A percentile compares a stretch with the other conserved stretches of the same genome.
Conservation (phyloP, 2,113 vertebrate genomes). For the Verasper variegatus region DNA sequence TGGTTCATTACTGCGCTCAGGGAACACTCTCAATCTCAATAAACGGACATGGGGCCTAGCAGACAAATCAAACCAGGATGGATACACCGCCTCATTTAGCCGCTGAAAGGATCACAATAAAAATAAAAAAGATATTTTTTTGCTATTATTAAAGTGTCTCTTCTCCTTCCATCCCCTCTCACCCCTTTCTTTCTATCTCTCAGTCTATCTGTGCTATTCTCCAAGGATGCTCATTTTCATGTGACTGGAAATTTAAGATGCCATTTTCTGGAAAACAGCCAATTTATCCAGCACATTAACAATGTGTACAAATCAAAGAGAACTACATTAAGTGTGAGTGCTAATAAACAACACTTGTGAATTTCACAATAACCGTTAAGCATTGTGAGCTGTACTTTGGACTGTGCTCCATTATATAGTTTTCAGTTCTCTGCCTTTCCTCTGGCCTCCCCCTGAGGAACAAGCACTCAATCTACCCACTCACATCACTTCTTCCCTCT, state of each 20-base stretch:
- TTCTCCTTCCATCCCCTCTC: slow-evolving; percentile 32
- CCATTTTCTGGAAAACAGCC: slow-evolving; percentile 35
- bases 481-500: slow-evolving; percentile 43
- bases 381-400: slow-evolving; percentile 25
- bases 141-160: slow-evolving; percentile 74
- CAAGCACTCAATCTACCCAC: slow-evolving; percentile 47
- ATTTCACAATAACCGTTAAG: slow-evolving; percentile 40
- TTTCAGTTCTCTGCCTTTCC: slow-evolving; percentile 41
- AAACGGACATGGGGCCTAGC: slow-evolving; percentile 80
- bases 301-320: slow-evolving; percentile 43
- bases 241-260: slow-evolving; percentile 27
- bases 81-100: slow-evolving; percentile 77
- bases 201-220: slow-evolving; percentile 27
- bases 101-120: slow-evolving; percentile 76
- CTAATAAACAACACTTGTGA: slow-evolving; percentile 43
- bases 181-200: slow-evolving; percentile 28
- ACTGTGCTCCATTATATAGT: slow-evolving; percentile 24
- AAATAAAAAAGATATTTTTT: slow-evolving; percentile 39
- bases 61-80: slow-evolving; percentile 81
- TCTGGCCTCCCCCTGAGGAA: slow-evolving; percentile 42
- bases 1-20: slow-evolving; percentile 83
- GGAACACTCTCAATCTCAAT: slow-evolving; percentile 84
- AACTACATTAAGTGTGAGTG: slow-evolving; percentile 4
- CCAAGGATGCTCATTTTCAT: slow-evolving; percentile 45
- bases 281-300: slow-evolving; percentile 34